phyloP scores from a whole-genome alignment of 2,797 vertebrate genomes.

The Xerus rutilus region DNA sequence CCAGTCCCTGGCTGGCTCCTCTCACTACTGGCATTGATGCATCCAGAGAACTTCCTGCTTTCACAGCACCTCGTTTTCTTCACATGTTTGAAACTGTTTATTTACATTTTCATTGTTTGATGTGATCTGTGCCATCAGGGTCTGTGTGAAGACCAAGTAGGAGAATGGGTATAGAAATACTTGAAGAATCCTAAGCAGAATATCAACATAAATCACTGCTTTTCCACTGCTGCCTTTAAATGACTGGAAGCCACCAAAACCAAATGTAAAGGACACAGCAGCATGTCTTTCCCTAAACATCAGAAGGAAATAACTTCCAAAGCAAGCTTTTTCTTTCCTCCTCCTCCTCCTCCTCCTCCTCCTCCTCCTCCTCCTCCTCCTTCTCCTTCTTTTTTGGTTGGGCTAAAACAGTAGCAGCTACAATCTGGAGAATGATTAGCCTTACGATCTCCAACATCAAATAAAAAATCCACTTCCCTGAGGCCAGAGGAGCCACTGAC shows the following conservation, averaged over 20 bases:
- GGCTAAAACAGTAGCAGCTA: not conserved
- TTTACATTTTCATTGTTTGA: not conserved
- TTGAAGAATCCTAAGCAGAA: not conserved
- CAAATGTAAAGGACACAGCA: not conserved
- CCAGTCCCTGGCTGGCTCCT: not conserved
- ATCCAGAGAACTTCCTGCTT: not conserved
- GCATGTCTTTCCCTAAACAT: constrained; percentile 26
- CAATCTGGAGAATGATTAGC: constrained; percentile 59
- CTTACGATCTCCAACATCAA: constrained; percentile 15
- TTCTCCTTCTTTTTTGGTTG: not conserved
- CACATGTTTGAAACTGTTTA: not conserved
- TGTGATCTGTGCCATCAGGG: not conserved
- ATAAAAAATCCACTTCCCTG: constrained; percentile 15
- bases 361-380: no score
- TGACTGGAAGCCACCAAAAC: not conserved
- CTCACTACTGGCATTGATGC: no score
- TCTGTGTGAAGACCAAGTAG: not conserved
- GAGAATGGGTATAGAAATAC: not conserved
- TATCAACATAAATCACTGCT: not conserved
- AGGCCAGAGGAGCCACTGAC: not conserved
- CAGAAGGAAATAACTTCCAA: constrained; percentile 28
- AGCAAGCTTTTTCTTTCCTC: not conserved
- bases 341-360: no score
- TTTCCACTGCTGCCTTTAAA: not conserved
- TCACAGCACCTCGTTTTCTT: not conserved